Evolutionary conservation across 2,888 invertebrate species (phyloP).

Genomic region (Oscheius onirici): DNA sequence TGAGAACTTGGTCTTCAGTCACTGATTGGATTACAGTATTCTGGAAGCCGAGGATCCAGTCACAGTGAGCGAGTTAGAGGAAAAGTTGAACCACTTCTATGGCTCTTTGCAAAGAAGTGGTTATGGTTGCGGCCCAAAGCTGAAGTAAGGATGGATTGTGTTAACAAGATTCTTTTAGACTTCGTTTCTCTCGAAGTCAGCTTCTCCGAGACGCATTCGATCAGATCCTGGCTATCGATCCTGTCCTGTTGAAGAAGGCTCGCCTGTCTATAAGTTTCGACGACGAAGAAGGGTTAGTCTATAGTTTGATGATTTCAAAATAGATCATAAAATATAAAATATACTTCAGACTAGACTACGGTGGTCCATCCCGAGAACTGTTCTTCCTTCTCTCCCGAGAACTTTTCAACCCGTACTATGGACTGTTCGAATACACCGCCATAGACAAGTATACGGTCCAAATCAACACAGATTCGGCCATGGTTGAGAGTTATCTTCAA

Average conservation of each 20-base stretch:
- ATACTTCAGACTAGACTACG: conserved; percentile 83
- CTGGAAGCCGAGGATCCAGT: conserved; percentile 37
- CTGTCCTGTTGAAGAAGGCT: conserved; percentile 92
- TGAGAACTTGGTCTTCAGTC: neutral
- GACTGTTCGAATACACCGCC: conserved; percentile 95
- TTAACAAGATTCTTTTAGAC: conserved; percentile 1
- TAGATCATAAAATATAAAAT: no score
- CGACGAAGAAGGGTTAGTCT: conserved; percentile 84
- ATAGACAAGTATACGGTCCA: conserved; percentile 89
- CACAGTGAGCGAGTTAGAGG: conserved; percentile 28
- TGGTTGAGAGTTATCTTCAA: conserved; percentile 94
- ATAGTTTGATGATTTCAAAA: no score
- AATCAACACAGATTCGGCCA: conserved; percentile 84
- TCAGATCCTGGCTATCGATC: conserved; percentile 93
- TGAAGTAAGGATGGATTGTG: conserved; percentile 80
- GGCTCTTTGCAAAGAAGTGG: conserved; percentile 93
- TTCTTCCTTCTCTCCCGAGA: conserved; percentile 96
- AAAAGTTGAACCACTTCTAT: conserved; percentile 90
- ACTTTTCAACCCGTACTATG: conserved; percentile 97
- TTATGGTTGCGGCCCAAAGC: conserved; percentile 94
- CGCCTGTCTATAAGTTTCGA: conserved; percentile 86
- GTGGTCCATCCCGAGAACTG: conserved; percentile 95
- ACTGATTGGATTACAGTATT: conserved; percentile 31
- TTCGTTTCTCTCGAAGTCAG: conserved; percentile 80
- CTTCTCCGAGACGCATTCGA: conserved; percentile 94